phyloP scores from a whole-genome alignment of 2,113 vertebrate species.

The Lasiurus cinereus region DNA sequence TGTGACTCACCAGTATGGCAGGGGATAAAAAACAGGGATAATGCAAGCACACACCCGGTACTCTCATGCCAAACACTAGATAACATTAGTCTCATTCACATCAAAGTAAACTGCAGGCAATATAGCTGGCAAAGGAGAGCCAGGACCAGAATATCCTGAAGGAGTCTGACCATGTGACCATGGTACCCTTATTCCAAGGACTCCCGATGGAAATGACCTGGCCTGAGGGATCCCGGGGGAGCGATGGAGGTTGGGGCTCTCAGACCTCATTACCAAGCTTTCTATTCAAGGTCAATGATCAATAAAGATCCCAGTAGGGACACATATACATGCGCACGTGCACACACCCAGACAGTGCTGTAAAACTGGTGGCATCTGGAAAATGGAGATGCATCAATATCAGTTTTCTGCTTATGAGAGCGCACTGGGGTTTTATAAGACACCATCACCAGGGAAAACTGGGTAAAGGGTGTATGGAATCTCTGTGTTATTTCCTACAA shows the following conservation, averaged over 20 bases:
- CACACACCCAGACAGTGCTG: too few species aligned
- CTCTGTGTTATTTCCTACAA: background rate
- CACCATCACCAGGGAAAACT: accelerated
- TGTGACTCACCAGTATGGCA: background rate
- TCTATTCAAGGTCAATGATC: background rate
- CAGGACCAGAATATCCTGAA: background rate
- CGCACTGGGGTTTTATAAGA: background rate
- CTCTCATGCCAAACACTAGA: background rate
- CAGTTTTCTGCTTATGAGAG: background rate
- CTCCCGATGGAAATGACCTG: accelerated
- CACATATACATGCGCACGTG: background rate
- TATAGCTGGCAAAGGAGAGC: accelerated
- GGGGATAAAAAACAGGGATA: background rate
- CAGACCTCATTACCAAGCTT: background rate
- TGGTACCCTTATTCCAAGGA: background rate
- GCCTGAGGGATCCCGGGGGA: background rate
- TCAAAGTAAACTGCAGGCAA: background rate
- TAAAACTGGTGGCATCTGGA: background rate
- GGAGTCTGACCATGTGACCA: background rate
- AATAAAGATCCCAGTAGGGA: background rate
- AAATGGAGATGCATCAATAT: accelerated
- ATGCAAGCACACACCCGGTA: background rate
- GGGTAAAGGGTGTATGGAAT: background rate
- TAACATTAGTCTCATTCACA: background rate
- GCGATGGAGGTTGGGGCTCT: background rate